phyloP scores from a whole-genome alignment of 2,113 vertebrate genomes.

The Setophaga kirtlandii region DNA sequence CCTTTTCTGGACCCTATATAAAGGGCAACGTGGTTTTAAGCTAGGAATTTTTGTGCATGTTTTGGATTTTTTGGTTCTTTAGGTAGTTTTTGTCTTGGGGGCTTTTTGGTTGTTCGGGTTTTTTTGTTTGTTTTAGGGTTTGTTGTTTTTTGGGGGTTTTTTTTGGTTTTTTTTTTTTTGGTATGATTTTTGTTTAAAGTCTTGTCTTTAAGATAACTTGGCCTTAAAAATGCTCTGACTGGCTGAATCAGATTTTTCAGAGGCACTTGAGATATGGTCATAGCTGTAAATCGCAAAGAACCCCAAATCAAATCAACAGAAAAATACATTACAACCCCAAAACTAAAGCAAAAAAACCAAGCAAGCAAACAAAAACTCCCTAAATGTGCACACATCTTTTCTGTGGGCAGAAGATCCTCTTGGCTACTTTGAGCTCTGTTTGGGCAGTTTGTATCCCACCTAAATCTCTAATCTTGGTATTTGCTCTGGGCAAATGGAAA shows the following conservation, averaged over 20 bases:
- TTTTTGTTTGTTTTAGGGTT: too few relatives aligned
- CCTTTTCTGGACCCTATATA: neutral
- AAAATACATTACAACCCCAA: neutral
- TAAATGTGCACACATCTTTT: neutral
- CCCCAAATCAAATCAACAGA: rapidly evolving
- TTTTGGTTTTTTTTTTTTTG: neutral
- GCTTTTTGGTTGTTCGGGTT: neutral
- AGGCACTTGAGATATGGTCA: neutral
- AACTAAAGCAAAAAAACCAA: neutral
- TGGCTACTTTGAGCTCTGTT: neutral
- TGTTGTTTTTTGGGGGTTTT: neutral
- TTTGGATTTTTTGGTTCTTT: neutral
- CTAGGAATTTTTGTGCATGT: neutral
- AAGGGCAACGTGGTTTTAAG: neutral
- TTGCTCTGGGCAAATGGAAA: neutral
- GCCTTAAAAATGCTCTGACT: neutral
- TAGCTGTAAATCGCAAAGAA: neutral
- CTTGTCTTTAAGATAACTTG: neutral
- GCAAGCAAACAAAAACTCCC: rapidly evolving
- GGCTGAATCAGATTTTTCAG: neutral
- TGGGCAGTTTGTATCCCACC: neutral
- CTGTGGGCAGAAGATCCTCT: neutral
- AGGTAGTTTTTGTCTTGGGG: too few relatives aligned
- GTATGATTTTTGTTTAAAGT: neutral
- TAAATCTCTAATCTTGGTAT: neutral